Evolutionary conservation across 1,140 invertebrate species (phyloP).

Genomic region (Goniozus legneri): DNA sequence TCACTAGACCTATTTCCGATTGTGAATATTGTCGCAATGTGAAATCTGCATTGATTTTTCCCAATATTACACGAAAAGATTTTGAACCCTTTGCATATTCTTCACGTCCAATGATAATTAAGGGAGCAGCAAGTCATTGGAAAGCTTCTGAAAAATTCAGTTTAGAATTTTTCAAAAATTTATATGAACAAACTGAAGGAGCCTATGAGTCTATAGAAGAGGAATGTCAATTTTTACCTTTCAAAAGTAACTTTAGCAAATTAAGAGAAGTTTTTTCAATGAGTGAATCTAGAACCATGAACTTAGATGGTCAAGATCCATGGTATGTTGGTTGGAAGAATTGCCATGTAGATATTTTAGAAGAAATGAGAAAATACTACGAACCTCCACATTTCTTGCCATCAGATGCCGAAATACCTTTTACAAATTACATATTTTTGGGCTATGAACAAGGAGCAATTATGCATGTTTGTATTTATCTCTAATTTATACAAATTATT

Average conservation of each 20-base stretch:
- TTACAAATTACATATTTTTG: constrained; percentile 92
- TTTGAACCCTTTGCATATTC: constrained; percentile 75
- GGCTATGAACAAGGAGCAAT: constrained; percentile 87
- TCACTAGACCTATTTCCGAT: constrained; percentile 75
- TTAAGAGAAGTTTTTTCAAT: constrained; percentile 78
- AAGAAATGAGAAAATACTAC: constrained; percentile 76
- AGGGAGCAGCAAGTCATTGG: constrained; percentile 74
- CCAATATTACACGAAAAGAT: constrained; percentile 65
- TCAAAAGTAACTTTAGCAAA: constrained; percentile 78
- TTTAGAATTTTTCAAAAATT: constrained; percentile 71
- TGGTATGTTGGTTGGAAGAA: constrained; percentile 96
- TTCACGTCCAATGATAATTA: constrained; percentile 76
- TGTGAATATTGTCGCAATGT: constrained; percentile 70
- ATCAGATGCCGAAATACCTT: constrained; percentile 79
- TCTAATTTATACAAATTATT: background rate
- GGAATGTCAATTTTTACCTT: constrained; percentile 87
- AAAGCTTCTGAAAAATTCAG: constrained; percentile 68
- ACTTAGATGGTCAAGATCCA: constrained; percentile 61
- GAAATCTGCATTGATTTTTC: constrained; percentile 59
- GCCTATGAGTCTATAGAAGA: constrained; percentile 67
- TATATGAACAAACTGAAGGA: constrained; percentile 67
- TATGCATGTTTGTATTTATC: constrained; percentile 78
- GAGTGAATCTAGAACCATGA: constrained; percentile 62
- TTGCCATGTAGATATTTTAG: constrained; percentile 75
- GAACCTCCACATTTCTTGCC: constrained; percentile 83